Percentiles rank a stretch among this genome's conserved stretches.
These are phyloP conservation scores for Chymomyza costata DNA, from an alignment of 1,140 invertebrate genomes.

Conservation along the genomic window DNA sequence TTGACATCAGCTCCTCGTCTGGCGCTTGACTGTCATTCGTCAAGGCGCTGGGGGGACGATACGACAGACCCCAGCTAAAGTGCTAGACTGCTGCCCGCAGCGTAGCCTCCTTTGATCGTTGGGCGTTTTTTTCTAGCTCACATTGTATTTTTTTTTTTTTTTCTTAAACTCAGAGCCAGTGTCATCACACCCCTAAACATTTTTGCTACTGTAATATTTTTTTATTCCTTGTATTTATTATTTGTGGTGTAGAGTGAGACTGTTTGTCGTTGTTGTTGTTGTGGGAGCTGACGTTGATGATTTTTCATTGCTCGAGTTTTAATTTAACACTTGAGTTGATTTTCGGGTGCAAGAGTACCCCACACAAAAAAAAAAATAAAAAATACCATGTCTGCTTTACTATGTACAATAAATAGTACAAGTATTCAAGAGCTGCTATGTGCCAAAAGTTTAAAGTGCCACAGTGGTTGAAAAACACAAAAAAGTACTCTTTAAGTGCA, in stretches of 20 bases:
- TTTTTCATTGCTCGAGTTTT: slow-evolving; percentile 75
- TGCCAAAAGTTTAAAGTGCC: too few species aligned
- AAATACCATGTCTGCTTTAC: too few species aligned
- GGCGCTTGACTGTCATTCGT: slow-evolving; percentile 39
- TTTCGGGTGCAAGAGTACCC: too few species aligned
- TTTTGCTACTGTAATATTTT: slow-evolving; percentile 44
- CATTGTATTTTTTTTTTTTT: slow-evolving; percentile 39
- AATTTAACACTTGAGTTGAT: slow-evolving; percentile 75
- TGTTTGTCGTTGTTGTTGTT: slow-evolving; percentile 18
- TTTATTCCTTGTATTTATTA: slow-evolving; percentile 25
- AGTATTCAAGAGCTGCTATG: too few species aligned
- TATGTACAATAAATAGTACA: too few species aligned
- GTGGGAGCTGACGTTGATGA: slow-evolving; percentile 63
- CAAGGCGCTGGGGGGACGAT: slow-evolving; percentile 27
- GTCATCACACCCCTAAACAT: slow-evolving; percentile 43
- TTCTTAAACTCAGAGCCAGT: slow-evolving; percentile 26
- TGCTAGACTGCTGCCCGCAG: slow-evolving; percentile 40
- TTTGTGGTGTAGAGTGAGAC: slow-evolving; percentile 1
- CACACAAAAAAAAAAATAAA: too few species aligned
- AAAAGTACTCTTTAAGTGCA: too few species aligned
- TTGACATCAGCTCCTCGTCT: slow-evolving; percentile 39
- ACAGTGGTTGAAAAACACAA: too few species aligned
- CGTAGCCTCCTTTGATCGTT: slow-evolving; percentile 62
- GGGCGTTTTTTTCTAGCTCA: slow-evolving; percentile 47
- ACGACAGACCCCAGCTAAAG: background rate